phyloP scores from a whole-genome alignment of 2,888 invertebrate species.

The Silvanus unidentatus region DNA sequence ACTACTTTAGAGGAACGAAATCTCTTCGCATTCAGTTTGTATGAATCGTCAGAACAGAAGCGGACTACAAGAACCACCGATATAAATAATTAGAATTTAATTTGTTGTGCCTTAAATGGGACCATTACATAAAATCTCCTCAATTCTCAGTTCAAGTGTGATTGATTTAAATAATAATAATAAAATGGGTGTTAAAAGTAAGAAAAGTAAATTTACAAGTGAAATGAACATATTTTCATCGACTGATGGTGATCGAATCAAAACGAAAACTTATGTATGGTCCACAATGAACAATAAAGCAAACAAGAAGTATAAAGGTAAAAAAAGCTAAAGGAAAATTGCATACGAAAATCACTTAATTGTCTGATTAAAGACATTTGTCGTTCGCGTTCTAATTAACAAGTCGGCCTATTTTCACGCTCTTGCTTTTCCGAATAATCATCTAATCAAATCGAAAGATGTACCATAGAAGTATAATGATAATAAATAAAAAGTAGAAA shows the following conservation, averaged over 20 bases:
- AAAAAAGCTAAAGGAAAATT: not conserved
- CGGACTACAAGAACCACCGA: too few relatives aligned
- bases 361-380: too few relatives aligned
- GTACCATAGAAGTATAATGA: too few relatives aligned
- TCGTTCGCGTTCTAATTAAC: constrained; percentile 22
- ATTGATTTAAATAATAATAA: constrained; percentile 49
- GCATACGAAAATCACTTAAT: too few relatives aligned
- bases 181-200: constrained; percentile 44
- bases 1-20: too few relatives aligned
- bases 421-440: constrained; percentile 13
- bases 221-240: constrained; percentile 47
- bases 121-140: constrained; percentile 56
- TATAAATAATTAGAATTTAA: too few relatives aligned
- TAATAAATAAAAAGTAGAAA: too few relatives aligned
- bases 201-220: constrained; percentile 50
- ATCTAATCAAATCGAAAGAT: too few relatives aligned
- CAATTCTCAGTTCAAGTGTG: constrained; percentile 52
- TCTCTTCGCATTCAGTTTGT: too few relatives aligned
- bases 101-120: constrained; percentile 47
- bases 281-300: constrained; percentile 50
- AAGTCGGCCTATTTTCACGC: constrained; percentile 20
- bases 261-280: constrained; percentile 50
- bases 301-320: constrained; percentile 49
- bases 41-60: too few relatives aligned
- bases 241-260: constrained; percentile 44